These are phyloP conservation scores for Ardeotis arabs DNA, from an alignment of 2,113 vertebrate genomes.

Conservation along the genomic window DNA sequence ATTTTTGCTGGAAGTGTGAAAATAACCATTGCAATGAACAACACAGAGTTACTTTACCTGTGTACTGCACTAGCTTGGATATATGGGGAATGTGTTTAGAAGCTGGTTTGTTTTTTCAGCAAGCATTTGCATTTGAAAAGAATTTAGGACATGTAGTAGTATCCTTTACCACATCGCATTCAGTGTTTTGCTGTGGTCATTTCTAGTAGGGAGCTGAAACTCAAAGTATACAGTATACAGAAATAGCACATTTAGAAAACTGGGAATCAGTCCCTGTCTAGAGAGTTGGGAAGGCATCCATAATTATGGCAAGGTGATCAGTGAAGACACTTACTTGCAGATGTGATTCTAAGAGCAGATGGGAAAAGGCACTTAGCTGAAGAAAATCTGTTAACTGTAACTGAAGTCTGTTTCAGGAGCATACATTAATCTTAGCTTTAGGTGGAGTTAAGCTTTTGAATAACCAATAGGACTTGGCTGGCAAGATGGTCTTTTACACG, in stretches of 20 bases:
- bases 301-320: neutral
- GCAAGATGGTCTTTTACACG: slow-evolving; percentile 15
- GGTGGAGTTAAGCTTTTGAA: slow-evolving; percentile 40
- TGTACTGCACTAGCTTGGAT: neutral
- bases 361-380: slow-evolving; percentile 10
- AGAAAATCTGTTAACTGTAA: slow-evolving; percentile 4
- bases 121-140: neutral
- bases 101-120: neutral
- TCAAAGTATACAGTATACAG: neutral
- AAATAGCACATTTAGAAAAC: neutral
- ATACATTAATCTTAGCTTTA: slow-evolving; percentile 53
- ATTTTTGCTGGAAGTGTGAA: neutral
- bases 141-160: neutral
- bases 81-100: neutral
- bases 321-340: neutral
- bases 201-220: neutral
- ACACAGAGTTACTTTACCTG: neutral
- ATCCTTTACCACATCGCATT: neutral
- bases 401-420: slow-evolving; percentile 13
- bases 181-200: neutral
- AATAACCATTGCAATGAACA: neutral
- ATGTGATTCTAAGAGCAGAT: slow-evolving; percentile 8
- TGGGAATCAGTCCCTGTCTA: neutral
- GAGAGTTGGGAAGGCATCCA: neutral
- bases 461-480: slow-evolving; percentile 27